Evolutionary conservation across 53 echinoderm and acorn worm species (phyloP).

Genomic region (Holothuria scabra): DNA sequence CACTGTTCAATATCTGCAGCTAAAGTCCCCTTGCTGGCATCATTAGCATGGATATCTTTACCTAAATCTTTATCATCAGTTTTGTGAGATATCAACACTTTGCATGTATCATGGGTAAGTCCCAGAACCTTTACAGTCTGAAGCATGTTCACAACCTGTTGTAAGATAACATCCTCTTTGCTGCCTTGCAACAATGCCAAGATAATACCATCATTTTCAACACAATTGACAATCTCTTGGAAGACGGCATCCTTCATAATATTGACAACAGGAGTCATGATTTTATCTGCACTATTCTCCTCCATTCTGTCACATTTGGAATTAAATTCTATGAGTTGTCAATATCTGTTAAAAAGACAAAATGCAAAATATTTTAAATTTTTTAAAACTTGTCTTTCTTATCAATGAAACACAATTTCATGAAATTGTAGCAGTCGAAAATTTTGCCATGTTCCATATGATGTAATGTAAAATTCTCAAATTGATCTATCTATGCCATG

Average conservation of each 20-base stretch:
- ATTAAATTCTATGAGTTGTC: too few relatives aligned
- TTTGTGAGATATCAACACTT: conserved; percentile 21
- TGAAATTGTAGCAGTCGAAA: too few relatives aligned
- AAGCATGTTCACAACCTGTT: conserved; percentile 4
- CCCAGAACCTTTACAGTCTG: conserved; percentile 22
- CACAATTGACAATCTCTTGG: conserved; percentile 34
- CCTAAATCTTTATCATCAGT: not conserved
- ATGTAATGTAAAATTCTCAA: too few relatives aligned
- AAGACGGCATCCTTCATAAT: conserved; percentile 49
- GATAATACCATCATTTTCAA: conserved; percentile 28
- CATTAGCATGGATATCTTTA: not conserved
- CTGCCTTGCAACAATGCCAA: conserved; percentile 36
- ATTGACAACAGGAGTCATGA: conserved; percentile 2
- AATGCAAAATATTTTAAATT: too few relatives aligned
- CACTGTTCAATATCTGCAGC: not conserved
- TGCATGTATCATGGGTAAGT: conserved; percentile 32
- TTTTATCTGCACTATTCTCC: too few relatives aligned
- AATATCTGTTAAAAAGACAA: too few relatives aligned
- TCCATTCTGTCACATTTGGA: too few relatives aligned
- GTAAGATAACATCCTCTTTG: conserved; percentile 26
- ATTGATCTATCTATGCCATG: too few relatives aligned
- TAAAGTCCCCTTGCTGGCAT: too few relatives aligned
- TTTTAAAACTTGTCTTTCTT: too few relatives aligned
- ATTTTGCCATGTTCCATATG: too few relatives aligned
- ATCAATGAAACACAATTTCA: too few relatives aligned